Base-by-base conservation (phyloP, 2,888 invertebrate genomes). In the Hirtodrosophila confusa region DNA sequence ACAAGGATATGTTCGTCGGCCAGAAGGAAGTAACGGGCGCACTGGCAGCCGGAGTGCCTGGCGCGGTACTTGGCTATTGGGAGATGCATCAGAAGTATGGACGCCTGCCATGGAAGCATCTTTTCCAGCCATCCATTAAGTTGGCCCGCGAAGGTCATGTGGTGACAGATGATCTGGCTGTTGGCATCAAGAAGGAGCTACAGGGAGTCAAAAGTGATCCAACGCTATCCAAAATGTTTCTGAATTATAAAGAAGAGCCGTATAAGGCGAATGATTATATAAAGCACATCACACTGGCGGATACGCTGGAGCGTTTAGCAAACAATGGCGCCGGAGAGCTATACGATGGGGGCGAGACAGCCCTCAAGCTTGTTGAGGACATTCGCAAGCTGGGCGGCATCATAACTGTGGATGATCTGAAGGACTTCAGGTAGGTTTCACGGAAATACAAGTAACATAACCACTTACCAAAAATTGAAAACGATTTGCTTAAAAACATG, bases 31-130 rank as follows among this genome's bases (percentile, higher is more conserved):
- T 92, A 3, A 93, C 86, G 17, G 91, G 91, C 73, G 90, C 88
- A 6, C 39, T 8, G 27, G 93, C 97, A 0, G 93, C 96, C 10
- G 98, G 95, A 10, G 95, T 98, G n/a, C 98, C 98, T 0, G 97
- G 97, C 7, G 98, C 98, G 91, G 90, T 98, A 11, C 92, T 93
- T 57, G 98, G 98, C 1, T 97, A 97, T 90, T 95, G 95, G 93
- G 94, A 93, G 61, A 94, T 97, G 35, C 94, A 97, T 91, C 91
- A 94, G 73, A 92, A 91, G 73, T 97, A 95, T 89, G 97, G 97
- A 0, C 93, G 93, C 65, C 92, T 98, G 48, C 93, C 94, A 0
- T 99, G 98, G 98, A 91, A 91, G 43, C 94, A 94, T 0, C 92
- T 99, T 23, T 94, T 99, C 66, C 91, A 93, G 70, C 97, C 97